Percentiles rank a stretch among this genome's conserved stretches.
These are phyloP conservation scores for Decapterus maruadsi DNA, from an alignment of 2,797 vertebrate genomes.

Conservation along the genomic window DNA sequence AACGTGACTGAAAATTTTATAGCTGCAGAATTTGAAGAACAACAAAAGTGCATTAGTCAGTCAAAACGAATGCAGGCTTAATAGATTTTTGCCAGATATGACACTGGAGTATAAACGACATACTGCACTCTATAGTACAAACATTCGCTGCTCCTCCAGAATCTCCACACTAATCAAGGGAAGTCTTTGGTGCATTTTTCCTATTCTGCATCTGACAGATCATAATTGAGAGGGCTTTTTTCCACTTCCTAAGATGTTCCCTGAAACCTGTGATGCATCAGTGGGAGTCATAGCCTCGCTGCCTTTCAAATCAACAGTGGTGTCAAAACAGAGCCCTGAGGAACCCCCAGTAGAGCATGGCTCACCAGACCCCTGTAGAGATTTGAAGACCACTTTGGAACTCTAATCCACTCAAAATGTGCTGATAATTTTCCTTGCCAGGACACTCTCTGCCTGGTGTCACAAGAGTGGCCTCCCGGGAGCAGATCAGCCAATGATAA, in stretches of 20 bases:
- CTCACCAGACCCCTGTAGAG: constrained; percentile 88
- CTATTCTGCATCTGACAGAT: constrained; percentile 74
- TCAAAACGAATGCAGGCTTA: constrained; percentile 57
- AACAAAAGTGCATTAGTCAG: constrained; percentile 78
- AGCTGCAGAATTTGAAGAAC: constrained; percentile 59
- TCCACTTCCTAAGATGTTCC: constrained; percentile 69
- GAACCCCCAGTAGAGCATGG: constrained; percentile 81
- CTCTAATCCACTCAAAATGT: constrained; percentile 93
- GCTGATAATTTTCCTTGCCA: constrained; percentile 97
- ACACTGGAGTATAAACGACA: constrained; percentile 48
- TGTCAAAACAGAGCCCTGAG: constrained; percentile 81
- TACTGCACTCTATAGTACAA: constrained; percentile 33
- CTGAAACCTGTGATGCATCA: constrained; percentile 73
- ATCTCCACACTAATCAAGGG: constrained; percentile 65
- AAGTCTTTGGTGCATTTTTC: constrained; percentile 61
- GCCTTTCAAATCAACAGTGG: constrained; percentile 76
- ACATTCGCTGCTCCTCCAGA: constrained; percentile 63
- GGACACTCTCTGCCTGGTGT: constrained; percentile 97
- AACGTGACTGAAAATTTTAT: constrained; percentile 61
- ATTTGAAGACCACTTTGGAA: constrained; percentile 93
- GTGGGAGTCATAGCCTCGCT: constrained; percentile 73
- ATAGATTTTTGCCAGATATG: constrained; percentile 55
- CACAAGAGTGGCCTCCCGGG: constrained; percentile 94
- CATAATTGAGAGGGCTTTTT: constrained; percentile 67
- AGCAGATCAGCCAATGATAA: constrained; percentile 99